phyloP scores from a whole-genome alignment of 2,797 vertebrate species.

The Phalloptychus januarius region DNA sequence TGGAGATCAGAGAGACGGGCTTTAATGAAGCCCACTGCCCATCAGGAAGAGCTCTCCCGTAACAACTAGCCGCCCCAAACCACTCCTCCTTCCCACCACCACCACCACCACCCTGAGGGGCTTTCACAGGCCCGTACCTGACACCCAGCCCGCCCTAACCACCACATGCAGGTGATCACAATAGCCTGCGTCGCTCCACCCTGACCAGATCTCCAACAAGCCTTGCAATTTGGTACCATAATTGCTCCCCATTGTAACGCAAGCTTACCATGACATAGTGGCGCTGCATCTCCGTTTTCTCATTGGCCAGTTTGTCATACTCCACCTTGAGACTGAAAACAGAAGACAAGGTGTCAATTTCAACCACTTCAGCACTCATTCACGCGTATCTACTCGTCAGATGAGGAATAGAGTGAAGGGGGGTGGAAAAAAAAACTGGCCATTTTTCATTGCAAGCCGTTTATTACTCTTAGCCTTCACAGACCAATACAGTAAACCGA shows the following conservation, averaged over 20 bases:
- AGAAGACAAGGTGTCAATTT: slow-evolving; percentile 76
- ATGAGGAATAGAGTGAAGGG: background rate
- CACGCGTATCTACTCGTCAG: slow-evolving; percentile 52
- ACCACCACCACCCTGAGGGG: slow-evolving; percentile 62
- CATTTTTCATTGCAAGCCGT: slow-evolving; percentile 29
- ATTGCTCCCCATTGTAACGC: slow-evolving; percentile 70
- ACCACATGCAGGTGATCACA: slow-evolving; percentile 74
- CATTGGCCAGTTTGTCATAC: slow-evolving; percentile 95
- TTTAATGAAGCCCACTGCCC: slow-evolving; percentile 77
- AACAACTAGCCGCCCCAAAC: slow-evolving; percentile 64
- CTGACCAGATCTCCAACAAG: slow-evolving; percentile 65
- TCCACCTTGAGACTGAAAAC: slow-evolving; percentile 94
- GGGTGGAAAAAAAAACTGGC: slow-evolving; percentile 7
- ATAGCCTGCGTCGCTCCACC: slow-evolving; percentile 64
- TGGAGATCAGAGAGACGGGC: slow-evolving; percentile 67
- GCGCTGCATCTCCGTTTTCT: slow-evolving; percentile 98
- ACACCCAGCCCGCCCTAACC: slow-evolving; percentile 68
- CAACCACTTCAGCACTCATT: slow-evolving; percentile 61
- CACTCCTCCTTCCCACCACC: slow-evolving; percentile 47
- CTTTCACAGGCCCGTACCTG: slow-evolving; percentile 71
- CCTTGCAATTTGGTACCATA: slow-evolving; percentile 70
- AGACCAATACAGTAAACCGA: slow-evolving; percentile 24
- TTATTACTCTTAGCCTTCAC: slow-evolving; percentile 35
- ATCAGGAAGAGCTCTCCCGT: slow-evolving; percentile 70
- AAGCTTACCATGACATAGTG: slow-evolving; percentile 97